Percentiles rank a stretch among this genome's conserved stretches.
These are phyloP conservation scores for Raja brachyura DNA, from an alignment of 2,113 vertebrate species.

Conservation along the genomic window DNA sequence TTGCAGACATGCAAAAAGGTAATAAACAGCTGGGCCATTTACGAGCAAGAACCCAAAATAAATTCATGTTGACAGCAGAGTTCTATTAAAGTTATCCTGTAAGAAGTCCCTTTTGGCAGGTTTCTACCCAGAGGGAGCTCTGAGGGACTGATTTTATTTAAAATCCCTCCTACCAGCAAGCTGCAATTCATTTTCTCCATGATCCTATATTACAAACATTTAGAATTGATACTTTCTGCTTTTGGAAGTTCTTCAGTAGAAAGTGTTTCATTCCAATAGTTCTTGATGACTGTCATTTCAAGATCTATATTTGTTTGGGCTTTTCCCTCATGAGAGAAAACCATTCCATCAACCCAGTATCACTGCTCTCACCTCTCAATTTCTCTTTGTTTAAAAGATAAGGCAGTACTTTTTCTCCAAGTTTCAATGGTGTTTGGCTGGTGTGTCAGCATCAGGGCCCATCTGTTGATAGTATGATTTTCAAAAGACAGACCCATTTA, in stretches of 20 bases:
- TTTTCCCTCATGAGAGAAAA: background rate
- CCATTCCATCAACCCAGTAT: background rate
- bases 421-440: background rate
- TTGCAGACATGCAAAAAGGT: background rate
- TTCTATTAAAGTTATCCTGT: background rate
- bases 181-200: background rate
- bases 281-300: background rate
- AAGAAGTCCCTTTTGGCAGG: background rate
- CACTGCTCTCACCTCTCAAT: background rate
- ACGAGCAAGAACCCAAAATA: background rate
- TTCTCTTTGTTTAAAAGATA: slow-evolving; percentile 13
- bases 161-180: background rate
- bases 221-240: background rate
- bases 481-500: background rate
- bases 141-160: background rate
- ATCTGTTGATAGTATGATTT: background rate
- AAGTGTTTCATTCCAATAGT: background rate
- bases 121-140: background rate
- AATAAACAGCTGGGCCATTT: background rate
- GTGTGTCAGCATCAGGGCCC: background rate
- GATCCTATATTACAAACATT: background rate
- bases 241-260: background rate
- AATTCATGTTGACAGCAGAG: background rate
- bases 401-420: background rate
- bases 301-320: background rate